Base-by-base conservation (phyloP, 1,140 invertebrate genomes). In the Trigoniulus corallinus region DNA sequence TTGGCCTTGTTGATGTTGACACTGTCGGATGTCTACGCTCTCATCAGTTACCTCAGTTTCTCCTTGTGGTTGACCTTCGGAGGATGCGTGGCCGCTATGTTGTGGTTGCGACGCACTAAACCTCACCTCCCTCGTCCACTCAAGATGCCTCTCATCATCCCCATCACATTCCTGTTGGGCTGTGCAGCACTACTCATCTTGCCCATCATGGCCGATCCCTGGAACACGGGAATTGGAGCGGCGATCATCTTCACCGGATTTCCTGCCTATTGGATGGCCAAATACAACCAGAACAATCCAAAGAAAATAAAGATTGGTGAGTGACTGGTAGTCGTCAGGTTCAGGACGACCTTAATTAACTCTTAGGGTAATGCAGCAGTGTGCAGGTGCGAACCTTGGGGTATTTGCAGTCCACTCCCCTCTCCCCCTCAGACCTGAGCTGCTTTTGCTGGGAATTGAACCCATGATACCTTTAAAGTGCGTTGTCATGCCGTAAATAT, bases 1-100 rank as follows among this genome's bases (percentile, higher is more conserved):
- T 74, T 81, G 59, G 80, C 82, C 1, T 62, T 84, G 3, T 62
- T 78, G 2, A 81, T 84, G 79, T 64, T 86, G 54, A 72, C 76
- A 13, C 76, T 76, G 2, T 78, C 76, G 56, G 73, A 84, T 67
- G 76, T 84, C 1, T 78, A 79, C 56, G 66, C 70, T 18, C 69
- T 86, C 22, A 84, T 85, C 54, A 83, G 83, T 62, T 85, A 84
- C 64, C 79, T 82, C 61, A 83, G 82, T 29, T 81, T 84, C 61
- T 77, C 79, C 48, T 63, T 88, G 57, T 80, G 88, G 78, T 72
- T 89, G 2, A 84, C 80, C 3, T 75, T 82, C 1, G 81, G 79
- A 1, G 76, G 75, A 0, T 80, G 80, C 48, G 76, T 93, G 22
- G 75, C 76, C 0, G 82, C 82, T 10, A 77, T 94, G 62, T 67